Conservation (phyloP, 1,140 invertebrate species). For the Drosophila jambulina region DNA sequence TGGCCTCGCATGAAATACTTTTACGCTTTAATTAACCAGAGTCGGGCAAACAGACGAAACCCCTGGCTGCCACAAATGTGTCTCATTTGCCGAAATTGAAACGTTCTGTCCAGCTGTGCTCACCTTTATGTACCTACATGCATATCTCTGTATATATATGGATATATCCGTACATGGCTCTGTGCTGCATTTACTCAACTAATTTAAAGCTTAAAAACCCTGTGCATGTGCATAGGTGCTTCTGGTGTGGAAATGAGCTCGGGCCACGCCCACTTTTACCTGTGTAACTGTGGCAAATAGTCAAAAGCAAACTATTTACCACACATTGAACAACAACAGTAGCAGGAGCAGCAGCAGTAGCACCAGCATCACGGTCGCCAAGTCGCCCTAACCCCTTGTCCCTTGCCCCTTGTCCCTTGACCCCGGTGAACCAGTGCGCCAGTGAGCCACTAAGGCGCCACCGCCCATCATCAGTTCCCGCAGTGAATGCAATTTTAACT, state of each 20-base stretch:
- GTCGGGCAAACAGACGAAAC: background rate
- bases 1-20: background rate
- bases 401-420: background rate
- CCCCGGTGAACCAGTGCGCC: background rate
- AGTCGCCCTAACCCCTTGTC: conserved; percentile 4
- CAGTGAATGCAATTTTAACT: conserved; percentile 67
- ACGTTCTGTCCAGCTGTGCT: conserved; percentile 29
- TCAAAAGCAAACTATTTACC: conserved; percentile 77
- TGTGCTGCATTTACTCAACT: conserved; percentile 52
- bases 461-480: conserved; percentile 25
- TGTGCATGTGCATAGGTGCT: background rate
- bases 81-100: conserved; percentile 17
- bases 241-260: background rate
- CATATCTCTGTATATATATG: background rate
- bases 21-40: conserved; percentile 14
- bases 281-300: conserved; percentile 57
- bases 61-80: conserved; percentile 7
- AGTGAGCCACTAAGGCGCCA: conserved; percentile 11
- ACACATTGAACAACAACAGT: conserved; percentile 78
- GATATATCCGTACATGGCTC: background rate
- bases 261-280: conserved; percentile 15
- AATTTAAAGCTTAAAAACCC: conserved; percentile 64
- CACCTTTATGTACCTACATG: background rate
- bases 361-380: conserved; percentile 9
- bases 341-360: conserved; percentile 25